Conservation (phyloP, 2,888 invertebrate genomes). For the Plusia festucae region DNA sequence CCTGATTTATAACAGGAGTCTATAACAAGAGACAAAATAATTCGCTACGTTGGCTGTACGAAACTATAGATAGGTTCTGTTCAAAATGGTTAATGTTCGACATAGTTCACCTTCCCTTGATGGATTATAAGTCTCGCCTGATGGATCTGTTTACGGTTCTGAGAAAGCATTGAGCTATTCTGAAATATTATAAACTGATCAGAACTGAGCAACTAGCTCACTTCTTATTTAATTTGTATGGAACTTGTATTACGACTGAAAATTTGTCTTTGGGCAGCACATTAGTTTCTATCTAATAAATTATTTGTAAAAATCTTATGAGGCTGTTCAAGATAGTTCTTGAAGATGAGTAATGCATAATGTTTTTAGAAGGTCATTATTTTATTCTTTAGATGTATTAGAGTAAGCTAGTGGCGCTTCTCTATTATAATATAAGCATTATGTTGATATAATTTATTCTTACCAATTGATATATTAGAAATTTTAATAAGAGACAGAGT, state of each 20-base stretch:
- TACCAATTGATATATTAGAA: too few relatives aligned
- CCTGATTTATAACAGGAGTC: neutral
- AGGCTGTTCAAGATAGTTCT: neutral
- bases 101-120: slow-evolving; percentile 21
- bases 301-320: neutral
- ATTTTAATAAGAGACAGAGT: too few relatives aligned
- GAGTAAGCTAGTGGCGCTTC: too few relatives aligned
- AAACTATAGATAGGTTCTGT: neutral
- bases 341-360: too few relatives aligned
- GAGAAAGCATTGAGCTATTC: slow-evolving; percentile 13
- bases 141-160: slow-evolving; percentile 20
- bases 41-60: neutral
- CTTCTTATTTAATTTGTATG: neutral
- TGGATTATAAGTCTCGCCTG: slow-evolving; percentile 26
- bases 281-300: neutral
- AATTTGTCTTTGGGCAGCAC: neutral
- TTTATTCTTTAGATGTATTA: too few relatives aligned
- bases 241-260: neutral
- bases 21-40: neutral
- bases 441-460: too few relatives aligned
- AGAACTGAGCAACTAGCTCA: neutral
- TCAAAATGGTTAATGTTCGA: slow-evolving; percentile 12
- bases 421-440: too few relatives aligned
- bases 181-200: slow-evolving; percentile 11
- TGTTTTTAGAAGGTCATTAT: too few relatives aligned